Evolutionary conservation across 2,113 vertebrate genomes (phyloP), one percentile per base, ranked within the genome.

Genomic region (Castor canadensis): DNA sequence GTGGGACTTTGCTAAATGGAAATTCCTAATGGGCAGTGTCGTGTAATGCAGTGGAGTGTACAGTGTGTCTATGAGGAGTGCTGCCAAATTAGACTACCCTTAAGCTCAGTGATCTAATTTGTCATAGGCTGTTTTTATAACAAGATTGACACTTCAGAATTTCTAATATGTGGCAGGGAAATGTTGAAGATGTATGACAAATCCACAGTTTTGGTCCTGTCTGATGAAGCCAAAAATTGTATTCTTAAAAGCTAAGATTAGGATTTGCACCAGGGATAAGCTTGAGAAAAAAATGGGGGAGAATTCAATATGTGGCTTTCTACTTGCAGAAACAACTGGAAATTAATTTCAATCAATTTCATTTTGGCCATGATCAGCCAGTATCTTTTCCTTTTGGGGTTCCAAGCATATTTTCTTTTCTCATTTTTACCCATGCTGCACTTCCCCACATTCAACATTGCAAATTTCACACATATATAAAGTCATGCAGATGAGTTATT

Each of bases 401-500:
- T 88, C 73, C 94, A 97, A 47, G 24, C 58, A 79, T 73, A 56
- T 91, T 90, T 93, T 80, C 69, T 95, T 75, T 98, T 96, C 88
- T 96, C 94, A 97, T 45, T 97, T 97, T 96, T 97, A 98, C 97
- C 91, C 98, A 98, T 96, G 97, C 98, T 96, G 91, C 98, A 97
- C 95, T 98, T 98, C 93, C 97, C 97, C 98, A 98, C 95, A 96
- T 97, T 98, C 87, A 98, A 98, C 97, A 98, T 94, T 95, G 97
- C 93, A 98, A 98, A 98, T 97, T 97, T 96, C 96, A 98, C 84
- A 98, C 95, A 98, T 96, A 97, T 97, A 98, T 47, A 98, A 98
- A 98, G 96, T 98, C 98, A 98, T 99, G 98, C 98, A 98, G 91
- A 95, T 95, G 93, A 96, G 98, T 98, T 89, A 97, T 97, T 98